These are phyloP conservation scores for Phocides pigmalion DNA, from an alignment of 1,140 invertebrate genomes.

Conservation along the genomic window DNA sequence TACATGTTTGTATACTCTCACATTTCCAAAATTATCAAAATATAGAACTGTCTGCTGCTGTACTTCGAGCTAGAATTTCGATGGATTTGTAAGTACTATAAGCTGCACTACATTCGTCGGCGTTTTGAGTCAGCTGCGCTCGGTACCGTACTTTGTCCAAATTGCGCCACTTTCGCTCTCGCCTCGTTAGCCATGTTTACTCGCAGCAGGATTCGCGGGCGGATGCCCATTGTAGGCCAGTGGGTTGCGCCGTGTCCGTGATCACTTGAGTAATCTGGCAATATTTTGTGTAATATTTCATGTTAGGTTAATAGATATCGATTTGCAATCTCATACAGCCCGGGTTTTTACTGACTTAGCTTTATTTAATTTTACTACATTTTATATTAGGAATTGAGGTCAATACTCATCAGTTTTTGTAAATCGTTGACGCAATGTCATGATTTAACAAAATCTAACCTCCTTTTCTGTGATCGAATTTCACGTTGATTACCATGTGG, in stretches of 20 bases:
- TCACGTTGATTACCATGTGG: background rate
- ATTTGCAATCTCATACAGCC: background rate
- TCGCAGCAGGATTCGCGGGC: slow-evolving; percentile 17
- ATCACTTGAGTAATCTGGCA: slow-evolving; percentile 3
- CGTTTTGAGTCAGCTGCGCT: background rate
- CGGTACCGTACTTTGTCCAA: slow-evolving; percentile 11
- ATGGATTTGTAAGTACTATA: background rate
- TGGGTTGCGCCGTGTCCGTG: background rate
- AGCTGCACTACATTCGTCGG: background rate
- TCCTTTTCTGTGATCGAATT: background rate
- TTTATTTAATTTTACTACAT: background rate
- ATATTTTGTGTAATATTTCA: slow-evolving; percentile 13
- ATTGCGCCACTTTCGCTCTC: slow-evolving; percentile 18
- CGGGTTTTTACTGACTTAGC: background rate
- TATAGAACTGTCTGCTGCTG: too few species aligned
- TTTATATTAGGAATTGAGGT: slow-evolving; percentile 2
- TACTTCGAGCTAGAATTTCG: too few species aligned
- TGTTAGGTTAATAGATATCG: background rate
- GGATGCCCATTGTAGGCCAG: slow-evolving; percentile 13
- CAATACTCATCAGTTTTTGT: slow-evolving; percentile 5
- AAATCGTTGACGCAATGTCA: slow-evolving; percentile 6
- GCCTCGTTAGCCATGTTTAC: background rate
- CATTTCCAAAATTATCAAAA: too few species aligned
- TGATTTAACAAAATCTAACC: background rate
- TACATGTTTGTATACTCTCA: too few species aligned